Base-by-base conservation (phyloP, 2,888 invertebrate species). In the Neoaliturus tenellus region DNA sequence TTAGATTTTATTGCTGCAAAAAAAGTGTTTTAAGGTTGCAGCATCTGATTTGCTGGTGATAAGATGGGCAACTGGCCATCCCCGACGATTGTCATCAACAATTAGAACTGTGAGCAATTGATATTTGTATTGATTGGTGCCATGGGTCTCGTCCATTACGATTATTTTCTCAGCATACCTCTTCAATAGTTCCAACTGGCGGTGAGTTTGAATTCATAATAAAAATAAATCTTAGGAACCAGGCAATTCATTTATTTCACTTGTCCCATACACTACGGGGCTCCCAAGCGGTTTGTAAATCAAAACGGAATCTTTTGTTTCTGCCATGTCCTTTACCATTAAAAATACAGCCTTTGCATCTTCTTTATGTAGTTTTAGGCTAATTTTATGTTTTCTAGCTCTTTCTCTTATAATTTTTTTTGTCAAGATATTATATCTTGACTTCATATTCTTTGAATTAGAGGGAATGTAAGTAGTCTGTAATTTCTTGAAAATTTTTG, bases 341-440 rank as follows among this genome's bases (percentile, higher is more conserved):
- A 55, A 20, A 20, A 55, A 23, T 25, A 55, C 55, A 20, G 55
- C 20, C 23, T 25, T 35, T 41, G 41, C 73, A 39, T 73, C 73
- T 10, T 73, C 73, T 39, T 8, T 23, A 39, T 73, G n/a, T n/a
- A 4, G n/a, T 17, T 39, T 33, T 39, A 6, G 35, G 2, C 14
- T 6, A 35, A 8, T 35, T 33, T 20, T 12, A 14, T 1, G 10
- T 73, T n/a, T 33, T 1, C 73, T 39, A 73, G 73, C 73, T n/a
- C 73, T 14, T 20, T 73, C 73, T 73, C n/a, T 73, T n/a, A 73
- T 73, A 1, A 33, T 39, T 73, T 73, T 73, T 20, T n/a, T n/a
- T n/a, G n/a, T n/a, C n/a, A n/a, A n/a, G n/a, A n/a, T n/a, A n/a
- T n/a, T n/a, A n/a, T n/a, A n/a, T n/a, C n/a, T n/a, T n/a, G n/a